Evolutionary conservation across 2,888 invertebrate genomes (phyloP).

Genomic region (Boloria selene): DNA sequence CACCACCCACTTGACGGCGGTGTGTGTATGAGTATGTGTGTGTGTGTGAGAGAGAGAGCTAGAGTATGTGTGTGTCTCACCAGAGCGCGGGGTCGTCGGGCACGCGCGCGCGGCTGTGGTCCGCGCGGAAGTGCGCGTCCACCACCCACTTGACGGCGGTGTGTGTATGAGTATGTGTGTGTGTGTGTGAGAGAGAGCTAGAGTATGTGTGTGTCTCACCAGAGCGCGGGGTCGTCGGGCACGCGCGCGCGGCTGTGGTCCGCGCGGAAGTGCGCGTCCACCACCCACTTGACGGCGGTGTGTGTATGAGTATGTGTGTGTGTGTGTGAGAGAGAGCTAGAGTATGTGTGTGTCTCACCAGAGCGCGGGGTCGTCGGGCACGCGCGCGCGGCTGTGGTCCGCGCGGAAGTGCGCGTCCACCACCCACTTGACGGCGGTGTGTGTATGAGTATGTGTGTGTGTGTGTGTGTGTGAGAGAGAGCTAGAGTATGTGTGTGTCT

Average conservation of each 20-base stretch:
- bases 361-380: constrained; percentile 70
- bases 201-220: constrained; percentile 51
- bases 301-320: too few species aligned
- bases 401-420: constrained; percentile 90
- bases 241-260: constrained; percentile 88
- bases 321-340: too few species aligned
- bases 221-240: constrained; percentile 64
- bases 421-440: constrained; percentile 88
- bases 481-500: neutral
- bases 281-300: constrained; percentile 88
- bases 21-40: constrained; percentile 33
- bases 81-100: constrained; percentile 67
- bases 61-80: constrained; percentile 47
- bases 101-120: constrained; percentile 86
- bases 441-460: too few species aligned
- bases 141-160: constrained; percentile 90
- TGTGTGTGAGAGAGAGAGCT: too few species aligned
- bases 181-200: too few species aligned
- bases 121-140: constrained; percentile 89
- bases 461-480: too few species aligned
- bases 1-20: constrained; percentile 90
- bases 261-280: constrained; percentile 89
- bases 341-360: constrained; percentile 54
- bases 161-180: too few species aligned
- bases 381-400: constrained; percentile 87